Conservation (phyloP, 2,113 vertebrate species). For the Nyctereutes procyonoides region DNA sequence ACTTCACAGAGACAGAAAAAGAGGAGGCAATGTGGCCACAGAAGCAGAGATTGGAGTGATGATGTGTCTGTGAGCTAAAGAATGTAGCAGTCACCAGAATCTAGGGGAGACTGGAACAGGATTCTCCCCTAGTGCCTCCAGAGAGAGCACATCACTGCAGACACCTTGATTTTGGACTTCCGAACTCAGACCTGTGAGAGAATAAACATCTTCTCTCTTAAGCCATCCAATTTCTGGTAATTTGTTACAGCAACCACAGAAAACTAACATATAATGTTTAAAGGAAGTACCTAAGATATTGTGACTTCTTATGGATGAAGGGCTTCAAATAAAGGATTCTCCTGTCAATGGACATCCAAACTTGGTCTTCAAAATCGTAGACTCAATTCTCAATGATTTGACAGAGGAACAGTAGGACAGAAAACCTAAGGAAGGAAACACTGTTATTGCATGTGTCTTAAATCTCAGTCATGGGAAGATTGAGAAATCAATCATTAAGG, state of each 20-base stretch:
- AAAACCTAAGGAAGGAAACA: no score
- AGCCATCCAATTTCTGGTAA: background rate
- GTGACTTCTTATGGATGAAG: background rate
- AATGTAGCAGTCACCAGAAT: background rate
- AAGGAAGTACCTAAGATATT: background rate
- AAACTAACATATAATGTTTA: background rate
- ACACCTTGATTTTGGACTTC: background rate
- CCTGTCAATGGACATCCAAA: background rate
- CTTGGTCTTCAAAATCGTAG: background rate
- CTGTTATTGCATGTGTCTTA: background rate
- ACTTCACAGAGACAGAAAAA: background rate
- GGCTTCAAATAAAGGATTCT: background rate
- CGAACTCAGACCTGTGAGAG: background rate
- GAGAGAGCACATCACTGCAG: rapidly evolving
- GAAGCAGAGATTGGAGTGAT: background rate
- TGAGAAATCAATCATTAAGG: background rate
- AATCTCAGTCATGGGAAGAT: background rate
- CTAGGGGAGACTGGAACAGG: background rate
- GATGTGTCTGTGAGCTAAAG: background rate
- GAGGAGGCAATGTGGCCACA: rapidly evolving
- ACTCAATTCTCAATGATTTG: background rate
- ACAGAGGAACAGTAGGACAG: background rate
- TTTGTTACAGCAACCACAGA: background rate
- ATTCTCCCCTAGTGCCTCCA: background rate
- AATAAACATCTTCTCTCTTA: background rate